Evolutionary conservation across 2,888 invertebrate species (phyloP), one percentile per base, ranked within the genome.

Genomic region (Hecatera dysodea): DNA sequence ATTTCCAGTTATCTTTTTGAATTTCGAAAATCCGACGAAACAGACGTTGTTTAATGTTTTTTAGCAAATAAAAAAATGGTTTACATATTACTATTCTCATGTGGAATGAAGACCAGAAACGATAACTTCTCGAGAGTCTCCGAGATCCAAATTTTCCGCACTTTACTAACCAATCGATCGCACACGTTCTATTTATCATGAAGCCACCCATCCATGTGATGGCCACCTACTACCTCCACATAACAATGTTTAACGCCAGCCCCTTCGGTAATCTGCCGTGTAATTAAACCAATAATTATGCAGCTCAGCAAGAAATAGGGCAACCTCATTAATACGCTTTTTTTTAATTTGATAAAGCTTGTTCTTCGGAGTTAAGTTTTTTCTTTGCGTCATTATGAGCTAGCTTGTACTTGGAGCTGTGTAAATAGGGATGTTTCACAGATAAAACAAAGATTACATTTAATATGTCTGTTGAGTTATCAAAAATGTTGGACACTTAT

Each of bases 241-340:
- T 85, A 83, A 84, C 85, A 89, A 84, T 84, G 87, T 88, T 89
- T 88, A 81, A 79, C 84, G 76, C 80, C 77, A 86, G 85, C 81
- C 81, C 75, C 80, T 33, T 48, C 52, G 50, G 46, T 75, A 82
- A 86, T 89, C 89, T 87, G 89, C 81, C 87, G 87, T 83, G 80
- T 88, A 91, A 93, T 91, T 90, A 88, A 88, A 84, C 90, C 91
- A 88, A 92, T 93, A 93, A 93, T 93, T 92, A 93, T 84, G 89
- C 91, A 91, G 88, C 90, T 86, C 80, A 80, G 73, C 90, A 87
- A 84, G 86, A 89, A 92, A 86, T 90, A 87, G 90, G 91, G 84
- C 89, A 72, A 73, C 44, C 83, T 90, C 88, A 88, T 92, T 91
- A 90, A 87, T 81, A 85, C 82, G 71, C 80, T 88, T 86, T 84